Evolutionary conservation across 2,797 vertebrate species (phyloP).

Genomic region (Phataginus tricuspis): DNA sequence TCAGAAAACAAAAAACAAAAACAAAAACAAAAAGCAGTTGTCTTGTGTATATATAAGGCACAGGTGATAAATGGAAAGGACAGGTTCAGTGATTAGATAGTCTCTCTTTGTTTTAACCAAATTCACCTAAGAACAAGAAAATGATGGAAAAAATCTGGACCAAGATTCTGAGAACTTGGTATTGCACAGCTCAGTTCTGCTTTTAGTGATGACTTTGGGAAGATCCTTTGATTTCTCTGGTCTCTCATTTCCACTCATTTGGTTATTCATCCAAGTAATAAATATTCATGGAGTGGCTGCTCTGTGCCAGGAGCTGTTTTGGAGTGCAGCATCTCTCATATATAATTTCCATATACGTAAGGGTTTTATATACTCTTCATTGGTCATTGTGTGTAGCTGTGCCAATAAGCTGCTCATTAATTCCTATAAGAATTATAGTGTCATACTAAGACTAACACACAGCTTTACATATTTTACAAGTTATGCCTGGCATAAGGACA

Average conservation of each 20-base stretch:
- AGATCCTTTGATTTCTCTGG: neutral
- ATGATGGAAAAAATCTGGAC: neutral
- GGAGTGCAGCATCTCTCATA: neutral
- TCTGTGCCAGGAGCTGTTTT: neutral
- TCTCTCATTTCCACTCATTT: neutral
- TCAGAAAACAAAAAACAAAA: neutral
- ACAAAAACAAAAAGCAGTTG: neutral
- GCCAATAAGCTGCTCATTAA: neutral
- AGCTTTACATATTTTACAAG: neutral
- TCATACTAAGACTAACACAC: neutral
- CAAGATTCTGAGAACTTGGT: neutral
- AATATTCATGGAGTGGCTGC: neutral
- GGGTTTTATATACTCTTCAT: neutral
- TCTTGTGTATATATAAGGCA: neutral
- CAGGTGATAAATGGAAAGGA: neutral
- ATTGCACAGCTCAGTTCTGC: neutral
- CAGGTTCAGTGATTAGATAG: neutral
- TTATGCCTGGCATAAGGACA: neutral
- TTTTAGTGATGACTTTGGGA: neutral
- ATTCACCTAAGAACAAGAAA: neutral
- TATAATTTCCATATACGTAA: neutral
- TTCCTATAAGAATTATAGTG: neutral
- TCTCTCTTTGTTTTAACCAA: constrained; percentile 25
- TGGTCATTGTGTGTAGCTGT: neutral
- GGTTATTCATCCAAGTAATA: neutral